These are phyloP conservation scores for Coregonus ussuriensis DNA, from an alignment of 2,797 vertebrate genomes.

Conservation along the genomic window DNA sequence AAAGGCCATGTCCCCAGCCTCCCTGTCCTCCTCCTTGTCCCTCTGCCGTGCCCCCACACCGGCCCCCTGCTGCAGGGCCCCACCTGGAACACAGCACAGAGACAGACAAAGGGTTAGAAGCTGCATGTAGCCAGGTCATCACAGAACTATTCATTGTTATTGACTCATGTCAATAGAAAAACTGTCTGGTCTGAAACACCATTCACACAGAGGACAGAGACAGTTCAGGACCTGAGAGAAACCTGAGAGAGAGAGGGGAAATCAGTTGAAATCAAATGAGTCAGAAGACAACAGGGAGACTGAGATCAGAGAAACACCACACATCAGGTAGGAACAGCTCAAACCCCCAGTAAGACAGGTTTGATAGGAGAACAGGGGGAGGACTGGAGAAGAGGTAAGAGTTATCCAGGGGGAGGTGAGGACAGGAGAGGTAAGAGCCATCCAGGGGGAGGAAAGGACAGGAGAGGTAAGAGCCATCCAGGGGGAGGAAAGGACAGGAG, in stretches of 20 bases:
- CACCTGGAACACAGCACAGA: constrained; percentile 36
- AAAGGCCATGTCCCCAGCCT: constrained; percentile 81
- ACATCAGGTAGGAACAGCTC: not conserved
- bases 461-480: too few species aligned
- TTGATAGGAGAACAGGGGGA: too few species aligned
- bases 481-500: too few species aligned
- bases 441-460: too few species aligned
- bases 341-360: not conserved
- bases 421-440: too few species aligned
- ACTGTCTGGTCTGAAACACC: not conserved
- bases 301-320: not conserved
- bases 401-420: too few species aligned
- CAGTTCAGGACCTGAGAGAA: not conserved
- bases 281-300: not conserved
- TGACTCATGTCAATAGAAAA: not conserved
- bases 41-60: not conserved
- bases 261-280: not conserved
- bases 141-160: not conserved
- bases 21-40: constrained; percentile 72
- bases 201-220: not conserved
- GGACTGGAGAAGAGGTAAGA: too few species aligned
- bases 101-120: not conserved
- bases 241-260: too few species aligned
- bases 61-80: constrained; percentile 40
- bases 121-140: not conserved